Conservation (phyloP, 2,113 vertebrate genomes). For the Anguilla rostrata region DNA sequence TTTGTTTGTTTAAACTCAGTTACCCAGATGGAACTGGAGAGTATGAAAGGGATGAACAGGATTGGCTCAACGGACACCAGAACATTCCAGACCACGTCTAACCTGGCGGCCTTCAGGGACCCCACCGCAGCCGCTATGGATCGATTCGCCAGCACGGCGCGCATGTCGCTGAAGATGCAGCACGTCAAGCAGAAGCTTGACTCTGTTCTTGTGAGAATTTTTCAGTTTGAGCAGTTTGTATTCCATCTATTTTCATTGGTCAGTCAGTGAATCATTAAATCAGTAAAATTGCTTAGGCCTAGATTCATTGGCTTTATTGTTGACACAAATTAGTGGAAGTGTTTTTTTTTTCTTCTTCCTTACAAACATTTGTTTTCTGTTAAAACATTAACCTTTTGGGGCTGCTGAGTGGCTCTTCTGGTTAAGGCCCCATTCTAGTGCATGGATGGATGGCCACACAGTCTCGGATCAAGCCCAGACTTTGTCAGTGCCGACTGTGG, state of each 20-base stretch:
- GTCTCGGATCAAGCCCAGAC: too few relatives aligned
- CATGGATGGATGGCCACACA: too few relatives aligned
- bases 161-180: constrained; percentile 81
- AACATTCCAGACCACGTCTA: constrained; percentile 56
- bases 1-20: constrained; percentile 61
- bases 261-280: not conserved
- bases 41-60: constrained; percentile 62
- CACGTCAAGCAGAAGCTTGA: constrained; percentile 86
- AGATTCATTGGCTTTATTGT: too few relatives aligned
- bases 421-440: too few relatives aligned
- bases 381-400: too few relatives aligned
- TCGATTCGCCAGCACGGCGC: constrained; percentile 68
- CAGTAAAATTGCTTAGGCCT: too few relatives aligned
- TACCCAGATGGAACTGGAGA: constrained; percentile 82
- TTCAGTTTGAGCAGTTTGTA: not conserved
- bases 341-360: not conserved
- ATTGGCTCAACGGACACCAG: constrained; percentile 62
- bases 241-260: not conserved
- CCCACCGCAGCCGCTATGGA: constrained; percentile 64
- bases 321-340: not conserved
- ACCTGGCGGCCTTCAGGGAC: constrained; percentile 55
- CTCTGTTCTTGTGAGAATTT: constrained; percentile 79
- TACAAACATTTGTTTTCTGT: not conserved
- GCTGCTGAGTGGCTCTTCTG: too few relatives aligned
- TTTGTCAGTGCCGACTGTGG: too few relatives aligned